Percentiles rank a stretch among this genome's conserved stretches.
phyloP scores from a whole-genome alignment of 2,888 invertebrate genomes.

The Syrphus vitripennis region DNA sequence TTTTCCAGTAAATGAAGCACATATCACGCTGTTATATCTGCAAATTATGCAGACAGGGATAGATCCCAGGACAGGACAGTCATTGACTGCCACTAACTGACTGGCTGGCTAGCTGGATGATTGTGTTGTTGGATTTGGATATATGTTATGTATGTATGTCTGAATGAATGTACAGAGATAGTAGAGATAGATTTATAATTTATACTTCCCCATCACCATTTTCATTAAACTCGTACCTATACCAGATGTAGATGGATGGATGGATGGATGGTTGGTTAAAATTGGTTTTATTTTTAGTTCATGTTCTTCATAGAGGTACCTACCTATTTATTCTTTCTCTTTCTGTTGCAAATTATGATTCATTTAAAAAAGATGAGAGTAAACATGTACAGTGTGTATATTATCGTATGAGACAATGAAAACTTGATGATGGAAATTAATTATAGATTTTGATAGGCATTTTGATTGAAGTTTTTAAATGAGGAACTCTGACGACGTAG shows the following conservation, averaged over 20 bases:
- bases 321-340: not conserved
- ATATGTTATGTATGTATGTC: too few relatives aligned
- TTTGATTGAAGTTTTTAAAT: constrained; percentile 63
- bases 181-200: constrained; percentile 19
- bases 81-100: constrained; percentile 2
- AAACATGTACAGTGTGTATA: too few relatives aligned
- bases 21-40: constrained; percentile 55
- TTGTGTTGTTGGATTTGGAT: not conserved
- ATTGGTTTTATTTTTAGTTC: constrained; percentile 51
- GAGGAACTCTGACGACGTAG: too few relatives aligned
- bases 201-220: constrained; percentile 9
- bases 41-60: constrained; percentile 41
- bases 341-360: constrained; percentile 6
- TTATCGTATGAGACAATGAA: constrained; percentile 54
- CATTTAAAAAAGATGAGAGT: not conserved
- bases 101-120: not conserved
- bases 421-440: constrained; percentile 70
- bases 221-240: too few relatives aligned
- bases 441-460: constrained; percentile 66
- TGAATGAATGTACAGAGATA: constrained; percentile 28
- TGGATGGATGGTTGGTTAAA: constrained; percentile 36
- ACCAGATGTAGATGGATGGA: constrained; percentile 32
- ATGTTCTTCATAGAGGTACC: not conserved
- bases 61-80: constrained; percentile 1
- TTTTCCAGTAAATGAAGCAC: constrained; percentile 69